Percentiles rank a stretch among this genome's conserved stretches.
These are phyloP conservation scores for Eretmocerus hayati DNA, from an alignment of 2,888 invertebrate genomes.

Conservation along the genomic window DNA sequence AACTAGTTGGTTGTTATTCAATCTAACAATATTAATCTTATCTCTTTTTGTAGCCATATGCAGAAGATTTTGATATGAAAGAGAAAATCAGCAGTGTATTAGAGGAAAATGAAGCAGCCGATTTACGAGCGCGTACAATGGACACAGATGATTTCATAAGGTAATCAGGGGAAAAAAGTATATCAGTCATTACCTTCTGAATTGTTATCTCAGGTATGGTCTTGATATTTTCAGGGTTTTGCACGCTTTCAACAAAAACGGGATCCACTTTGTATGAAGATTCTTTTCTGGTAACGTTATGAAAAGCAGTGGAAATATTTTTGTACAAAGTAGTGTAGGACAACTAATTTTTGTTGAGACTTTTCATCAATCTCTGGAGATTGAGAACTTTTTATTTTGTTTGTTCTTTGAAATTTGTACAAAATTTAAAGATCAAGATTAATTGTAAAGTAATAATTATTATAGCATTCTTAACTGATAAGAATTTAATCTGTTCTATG, in stretches of 20 bases:
- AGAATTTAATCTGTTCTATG: too few species aligned
- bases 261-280: slow-evolving; percentile 81
- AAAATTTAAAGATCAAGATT: slow-evolving; percentile 18
- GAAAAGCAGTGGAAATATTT: too few species aligned
- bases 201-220: too few species aligned
- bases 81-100: slow-evolving; percentile 71
- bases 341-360: too few species aligned
- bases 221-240: slow-evolving; percentile 53
- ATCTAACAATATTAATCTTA: too few species aligned
- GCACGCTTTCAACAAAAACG: slow-evolving; percentile 82
- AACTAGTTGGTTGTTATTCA: background rate
- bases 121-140: slow-evolving; percentile 85
- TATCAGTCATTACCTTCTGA: background rate
- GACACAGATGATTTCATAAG: slow-evolving; percentile 93
- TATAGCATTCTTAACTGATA: background rate
- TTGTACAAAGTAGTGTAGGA: too few species aligned
- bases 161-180: slow-evolving; percentile 33
- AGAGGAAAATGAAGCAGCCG: slow-evolving; percentile 58
- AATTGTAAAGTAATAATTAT: slow-evolving; percentile 12
- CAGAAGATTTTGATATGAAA: slow-evolving; percentile 76
- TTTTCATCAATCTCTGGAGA: slow-evolving; percentile 13
- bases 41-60: slow-evolving; percentile 59
- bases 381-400: background rate
- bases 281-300: too few species aligned
- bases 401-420: slow-evolving; percentile 21